Base-by-base conservation (phyloP, 2,113 vertebrate species). In the Ariopsis seemanni region DNA sequence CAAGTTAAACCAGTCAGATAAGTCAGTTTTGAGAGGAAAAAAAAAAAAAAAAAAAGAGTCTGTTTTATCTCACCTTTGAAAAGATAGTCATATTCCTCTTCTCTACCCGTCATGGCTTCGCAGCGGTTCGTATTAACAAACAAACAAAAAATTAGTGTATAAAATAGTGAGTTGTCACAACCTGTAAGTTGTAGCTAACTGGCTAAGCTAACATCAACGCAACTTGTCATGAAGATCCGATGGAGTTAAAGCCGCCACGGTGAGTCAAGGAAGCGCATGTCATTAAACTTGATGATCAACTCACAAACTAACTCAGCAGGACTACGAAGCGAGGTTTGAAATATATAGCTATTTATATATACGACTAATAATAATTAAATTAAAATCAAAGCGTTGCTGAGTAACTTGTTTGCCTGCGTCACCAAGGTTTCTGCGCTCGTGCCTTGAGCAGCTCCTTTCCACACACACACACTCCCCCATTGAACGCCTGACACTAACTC, bases 61-160 rank as follows among this genome's bases (percentile, higher is more conserved):
- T 42, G 2, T 42, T 4, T 42, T 18, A 25, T 14, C 95, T 94
- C 88, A 97, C 96, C 96, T 95, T 97, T 97, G 87, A 97, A 97
- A n/a, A 97, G 95, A 84, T 96, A 97, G 85, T 97, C 96, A 48
- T 96, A 97, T 30, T 97, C 96, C 83, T 97, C 97, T 0, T 96
- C 96, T 92, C 95, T 95, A 91, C 92, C 94, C 57, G 93, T 93
- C 97, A 97, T 97, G 82, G 88, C 87, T 79, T 80, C 86, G 25
- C 82, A 85, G 69, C 65, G 67, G 82, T 85, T 79, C 15, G 25
- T 52, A 58, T 30, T 81, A 62, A 67, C 62, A 65, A 22, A 34
- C 4, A 17, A 42, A 63, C 1, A 50, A 83, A 65, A 50, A 50
- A 55, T 27, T n/a, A 18, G 7, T 55, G 1, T 57, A 20, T 15